phyloP scores from a whole-genome alignment of 2,888 invertebrate genomes.

The Hipparchia semele region DNA sequence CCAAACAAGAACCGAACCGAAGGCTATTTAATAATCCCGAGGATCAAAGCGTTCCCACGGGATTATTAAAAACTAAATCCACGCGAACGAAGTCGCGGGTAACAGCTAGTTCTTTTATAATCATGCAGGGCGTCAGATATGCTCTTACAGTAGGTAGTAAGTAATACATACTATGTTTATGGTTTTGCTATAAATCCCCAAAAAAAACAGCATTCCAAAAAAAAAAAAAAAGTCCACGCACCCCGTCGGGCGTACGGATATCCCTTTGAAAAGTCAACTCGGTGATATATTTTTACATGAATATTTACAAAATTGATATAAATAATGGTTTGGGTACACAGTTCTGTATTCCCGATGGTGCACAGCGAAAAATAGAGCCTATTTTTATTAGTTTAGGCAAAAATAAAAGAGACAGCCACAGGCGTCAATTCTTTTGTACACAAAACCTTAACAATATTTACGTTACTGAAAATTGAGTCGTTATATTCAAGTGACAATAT shows the following conservation, averaged over 20 bases:
- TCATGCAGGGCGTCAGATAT: too few species aligned
- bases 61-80: too few species aligned
- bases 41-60: too few species aligned
- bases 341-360: slow-evolving; percentile 4
- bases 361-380: slow-evolving; percentile 11
- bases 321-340: slow-evolving; percentile 16
- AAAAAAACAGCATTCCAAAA: background rate
- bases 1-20: too few species aligned
- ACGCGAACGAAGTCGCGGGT: too few species aligned
- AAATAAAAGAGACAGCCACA: background rate
- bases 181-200: background rate
- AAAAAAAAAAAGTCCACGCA: background rate
- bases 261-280: slow-evolving; percentile 31
- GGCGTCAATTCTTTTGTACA: slow-evolving; percentile 5
- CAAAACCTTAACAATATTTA: slow-evolving; percentile 1
- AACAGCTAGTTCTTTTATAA: too few species aligned
- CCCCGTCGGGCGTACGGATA: slow-evolving; percentile 16
- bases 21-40: too few species aligned
- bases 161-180: too few species aligned
- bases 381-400: slow-evolving; percentile 8
- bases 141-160: too few species aligned
- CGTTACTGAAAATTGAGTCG: background rate
- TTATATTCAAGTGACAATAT: background rate
- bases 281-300: slow-evolving; percentile 21
- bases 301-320: slow-evolving; percentile 28